Evolutionary conservation across 2,113 vertebrate species (phyloP).

Genomic region (Atrichornis clamosus): DNA sequence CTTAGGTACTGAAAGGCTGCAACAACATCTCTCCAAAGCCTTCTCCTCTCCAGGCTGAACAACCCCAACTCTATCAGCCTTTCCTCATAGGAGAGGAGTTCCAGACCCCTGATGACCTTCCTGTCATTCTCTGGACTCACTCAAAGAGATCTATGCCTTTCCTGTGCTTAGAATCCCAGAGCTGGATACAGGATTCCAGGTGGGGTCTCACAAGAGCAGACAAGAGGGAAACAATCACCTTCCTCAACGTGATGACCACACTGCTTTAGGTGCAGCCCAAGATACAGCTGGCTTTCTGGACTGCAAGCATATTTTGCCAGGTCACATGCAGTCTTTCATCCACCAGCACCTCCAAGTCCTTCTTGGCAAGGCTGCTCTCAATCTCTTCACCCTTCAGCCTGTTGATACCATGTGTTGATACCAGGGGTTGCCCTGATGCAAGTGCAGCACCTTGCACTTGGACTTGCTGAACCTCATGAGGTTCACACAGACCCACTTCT

Average conservation of each 20-base stretch:
- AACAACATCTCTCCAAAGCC: not conserved
- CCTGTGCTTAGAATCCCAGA: not conserved
- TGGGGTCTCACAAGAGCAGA: not conserved
- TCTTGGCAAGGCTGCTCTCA: not conserved
- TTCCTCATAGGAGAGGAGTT: not conserved
- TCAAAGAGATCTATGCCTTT: not conserved
- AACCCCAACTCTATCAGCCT: not conserved
- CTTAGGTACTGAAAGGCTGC: not conserved
- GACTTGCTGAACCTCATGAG: not conserved
- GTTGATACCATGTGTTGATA: too few species aligned
- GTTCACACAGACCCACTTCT: not conserved
- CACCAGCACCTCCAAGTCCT: not conserved
- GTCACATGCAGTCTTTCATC: not conserved
- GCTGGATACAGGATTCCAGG: not conserved
- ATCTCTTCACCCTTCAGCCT: not conserved
- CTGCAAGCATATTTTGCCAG: fast-evolving
- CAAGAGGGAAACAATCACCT: not conserved
- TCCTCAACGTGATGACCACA: fast-evolving
- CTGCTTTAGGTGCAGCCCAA: not conserved
- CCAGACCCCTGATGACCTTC: not conserved
- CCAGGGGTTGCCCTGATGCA: fast-evolving
- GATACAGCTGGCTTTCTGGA: fast-evolving
- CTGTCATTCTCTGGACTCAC: not conserved
- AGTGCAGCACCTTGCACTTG: not conserved
- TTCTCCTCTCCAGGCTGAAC: not conserved